These are phyloP conservation scores for Myiagra hebetior DNA, from an alignment of 2,113 vertebrate genomes.

Conservation along the genomic window DNA sequence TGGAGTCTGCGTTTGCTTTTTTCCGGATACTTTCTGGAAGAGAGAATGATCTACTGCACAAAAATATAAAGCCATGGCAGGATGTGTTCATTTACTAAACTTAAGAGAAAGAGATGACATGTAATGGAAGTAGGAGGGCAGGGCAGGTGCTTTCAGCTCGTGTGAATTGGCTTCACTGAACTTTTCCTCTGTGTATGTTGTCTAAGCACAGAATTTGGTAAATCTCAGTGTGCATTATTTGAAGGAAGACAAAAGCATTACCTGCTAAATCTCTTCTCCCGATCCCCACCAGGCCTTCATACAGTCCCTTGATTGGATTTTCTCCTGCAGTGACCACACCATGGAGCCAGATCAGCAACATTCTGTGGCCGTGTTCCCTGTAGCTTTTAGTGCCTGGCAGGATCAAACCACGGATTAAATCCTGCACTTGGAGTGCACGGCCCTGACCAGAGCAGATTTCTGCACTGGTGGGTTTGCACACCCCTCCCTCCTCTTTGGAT, in stretches of 20 bases:
- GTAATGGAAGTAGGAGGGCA: not conserved
- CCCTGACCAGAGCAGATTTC: not conserved
- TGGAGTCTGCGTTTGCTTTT: conserved; percentile 78
- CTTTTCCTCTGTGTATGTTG: not conserved
- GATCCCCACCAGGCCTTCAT: conserved; percentile 84
- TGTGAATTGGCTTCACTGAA: not conserved
- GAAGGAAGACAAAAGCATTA: conserved; percentile 44
- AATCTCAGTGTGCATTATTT: not conserved
- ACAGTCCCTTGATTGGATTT: conserved; percentile 86
- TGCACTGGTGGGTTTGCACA: not conserved
- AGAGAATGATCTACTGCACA: not conserved
- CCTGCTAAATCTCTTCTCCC: conserved; percentile 85
- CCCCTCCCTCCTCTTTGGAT: not conserved
- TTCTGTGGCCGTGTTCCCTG: conserved; percentile 86
- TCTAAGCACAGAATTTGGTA: not conserved
- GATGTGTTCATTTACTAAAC: not conserved
- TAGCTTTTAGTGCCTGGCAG: conserved; percentile 84
- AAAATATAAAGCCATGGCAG: not conserved
- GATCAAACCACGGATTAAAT: not conserved
- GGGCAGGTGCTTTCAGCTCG: not conserved
- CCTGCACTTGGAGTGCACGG: fast-evolving
- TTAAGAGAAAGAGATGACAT: not conserved
- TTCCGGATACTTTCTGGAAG: conserved; percentile 84
- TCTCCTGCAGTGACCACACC: conserved; percentile 72
- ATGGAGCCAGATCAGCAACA: conserved; percentile 91